Base-by-base conservation (phyloP, 1,140 invertebrate species). In the Cyphomyrmex costatus region DNA sequence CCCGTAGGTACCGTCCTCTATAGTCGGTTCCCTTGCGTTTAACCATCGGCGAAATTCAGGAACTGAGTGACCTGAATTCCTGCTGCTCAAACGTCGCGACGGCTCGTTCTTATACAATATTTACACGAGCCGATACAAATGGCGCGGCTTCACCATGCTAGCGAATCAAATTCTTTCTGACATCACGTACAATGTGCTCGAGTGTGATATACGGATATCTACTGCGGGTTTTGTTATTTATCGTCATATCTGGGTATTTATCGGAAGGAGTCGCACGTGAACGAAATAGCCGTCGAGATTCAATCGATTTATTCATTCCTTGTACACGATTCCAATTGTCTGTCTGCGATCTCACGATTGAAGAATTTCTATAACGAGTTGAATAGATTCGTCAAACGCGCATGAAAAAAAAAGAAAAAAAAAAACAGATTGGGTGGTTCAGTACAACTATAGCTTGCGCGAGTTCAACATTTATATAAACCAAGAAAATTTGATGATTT, bases 1-100 rank as follows among this genome's bases (percentile, higher is more conserved):
- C 76, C 61, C 16, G 46, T 70, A 70, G 24, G 53, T 68, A 36
- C 60, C 63, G 76, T 73, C 49, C 36, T n/a, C n/a, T 51, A 36
- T 16, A n/a, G 61, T 85, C 77, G 77, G 83, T 89, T 90, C 51
- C 68, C 73, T 84, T 87, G 87, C 46, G 77, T 70, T 74, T 77
- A 87, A 85, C 77, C 88, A 89, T 90, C 73, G 80, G 49, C 74
- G 82, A 92, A 89, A 92, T 92, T 91, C 86, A 86, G 77, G 86
- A 83, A 92, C 89, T 91, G 86, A 91, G 86, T 92, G 92, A 92
- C 93, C 93, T 93, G 92, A 82, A 91, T 93, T 93, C 85, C 86
- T 89, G 66, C 68, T 89, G 53, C 60, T 68, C 42, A 19, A 33
- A 46, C 61, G 49, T 46, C 61, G 10, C 19, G 24, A 21, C 53